Base-by-base conservation (phyloP, 2,113 vertebrate genomes). In the Thunnus thynnus region DNA sequence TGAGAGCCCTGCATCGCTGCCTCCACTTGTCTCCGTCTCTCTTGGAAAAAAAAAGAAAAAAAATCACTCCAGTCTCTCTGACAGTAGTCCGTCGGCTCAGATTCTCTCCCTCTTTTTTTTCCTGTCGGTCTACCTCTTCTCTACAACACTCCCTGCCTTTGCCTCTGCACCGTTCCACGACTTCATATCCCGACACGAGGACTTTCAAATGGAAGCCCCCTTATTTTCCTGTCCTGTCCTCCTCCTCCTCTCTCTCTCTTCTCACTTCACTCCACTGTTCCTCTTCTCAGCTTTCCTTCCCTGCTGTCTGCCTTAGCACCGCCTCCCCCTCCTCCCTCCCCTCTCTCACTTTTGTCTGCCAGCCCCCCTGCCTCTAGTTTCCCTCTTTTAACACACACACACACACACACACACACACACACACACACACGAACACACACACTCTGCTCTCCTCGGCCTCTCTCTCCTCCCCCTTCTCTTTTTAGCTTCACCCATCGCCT, bases 221-320 rank as follows among this genome's bases (percentile, higher is more conserved):
- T 89, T 89, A 80, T 86, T 87, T 78, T 86, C 69, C 82, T 72
- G 52, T 77, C 66, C 84, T 85, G 68, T 87, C 82, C 78, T 80
- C 65, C 76, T 80, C 55, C 86, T 75, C 66, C 76, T 78, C 72
- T 22, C 89, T 83, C 85, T 80, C 89, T 83, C 85, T 80, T 87
- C 90, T 89, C 82, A 86, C 90, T 91, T 81, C 76, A 72, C 87
- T 86, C 78, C 82, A 84, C 80, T 90, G 88, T 86, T 89, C 86
- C 86, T 90, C 86, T 84, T 92, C 89, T 89, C 90, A 86, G 91
- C 88, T 92, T 93, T 92, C 90, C 78, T 91, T 87, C 85, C 91
- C 89, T 85, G 81, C 89, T 89, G 91, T 83, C 93, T 91, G 88
- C 87, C 76, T 87, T 88, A 91, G 93, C 88, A 77, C 92, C 94